Base-by-base conservation (phyloP, 2,888 invertebrate genomes). In the Alloscopus bannaensis region DNA sequence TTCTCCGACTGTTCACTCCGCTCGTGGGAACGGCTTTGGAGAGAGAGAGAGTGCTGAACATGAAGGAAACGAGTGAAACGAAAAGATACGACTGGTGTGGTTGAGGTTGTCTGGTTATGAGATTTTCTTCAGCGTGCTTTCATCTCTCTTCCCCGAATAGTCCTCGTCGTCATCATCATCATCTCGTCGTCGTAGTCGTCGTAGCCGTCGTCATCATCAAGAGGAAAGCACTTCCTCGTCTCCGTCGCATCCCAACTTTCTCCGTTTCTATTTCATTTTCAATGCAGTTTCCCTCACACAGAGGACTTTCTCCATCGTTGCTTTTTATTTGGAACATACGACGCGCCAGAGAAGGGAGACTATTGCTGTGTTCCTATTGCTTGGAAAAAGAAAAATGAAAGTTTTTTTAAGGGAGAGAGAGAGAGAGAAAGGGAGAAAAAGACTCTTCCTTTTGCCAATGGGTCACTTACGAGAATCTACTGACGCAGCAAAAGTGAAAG, bases 211-310 rank as follows among this genome's bases (percentile, higher is more conserved):
- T n/a, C n/a, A n/a, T n/a, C n/a, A n/a, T n/a, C n/a, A n/a, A n/a
- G n/a, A n/a, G n/a, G n/a, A n/a, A n/a, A n/a, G n/a, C n/a, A n/a
- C n/a, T n/a, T n/a, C n/a, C n/a, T 28, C 42, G 29, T 64, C 28
- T 13, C 55, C 57, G 72, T 42, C 42, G 42, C 65, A 55, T 65
- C 66, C 69, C 26, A 55, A 31, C 76, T 79, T 79, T 79, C 79
- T 79, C 79, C 79, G 66, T 72, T 79, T 79, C 79, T 66, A 79
- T 72, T 79, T 72, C 72, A 65, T 72, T 70, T 79, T 79, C 18
- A 79, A 79, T 79, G 72, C 79, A 79, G 65, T 79, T 60, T 68
- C 55, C 71, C 65, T 66, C 60, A 76, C 65, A 36, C 52, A 68
- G 18, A 50, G 11, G n/a, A n/a, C n/a, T n/a, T n/a, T n/a, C n/a